Conservation (phyloP, 2,797 vertebrate species). For the Anguilla obscura region DNA sequence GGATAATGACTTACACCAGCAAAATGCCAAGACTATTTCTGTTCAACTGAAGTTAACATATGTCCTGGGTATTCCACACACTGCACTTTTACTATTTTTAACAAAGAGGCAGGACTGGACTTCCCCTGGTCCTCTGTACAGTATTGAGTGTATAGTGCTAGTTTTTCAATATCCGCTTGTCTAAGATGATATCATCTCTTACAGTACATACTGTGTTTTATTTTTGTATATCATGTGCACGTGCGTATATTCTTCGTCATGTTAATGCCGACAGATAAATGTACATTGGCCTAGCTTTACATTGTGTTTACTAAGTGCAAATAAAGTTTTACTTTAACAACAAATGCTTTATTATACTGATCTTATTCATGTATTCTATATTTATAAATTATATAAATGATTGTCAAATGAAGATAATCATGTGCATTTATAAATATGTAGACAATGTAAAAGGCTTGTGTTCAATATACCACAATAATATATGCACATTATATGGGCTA, state of each 20-base stretch:
- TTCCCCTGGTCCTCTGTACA: not conserved
- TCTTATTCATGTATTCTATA: not conserved
- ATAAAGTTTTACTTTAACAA: conserved; percentile 25
- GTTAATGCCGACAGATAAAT: conserved; percentile 6
- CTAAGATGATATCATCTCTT: not conserved
- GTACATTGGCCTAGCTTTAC: conserved; percentile 16
- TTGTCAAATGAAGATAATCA: too few relatives aligned
- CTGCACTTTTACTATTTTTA: not conserved
- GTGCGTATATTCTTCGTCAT: not conserved
- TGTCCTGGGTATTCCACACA: not conserved
- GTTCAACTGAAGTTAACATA: not conserved
- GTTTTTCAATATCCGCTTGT: not conserved
- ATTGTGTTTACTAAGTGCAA: conserved; percentile 27
- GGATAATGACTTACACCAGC: not conserved
- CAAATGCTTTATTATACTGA: not conserved
- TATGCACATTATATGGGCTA: too few relatives aligned
- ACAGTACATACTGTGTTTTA: not conserved
- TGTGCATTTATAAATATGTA: not conserved
- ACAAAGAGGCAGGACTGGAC: not conserved
- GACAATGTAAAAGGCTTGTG: too few relatives aligned
- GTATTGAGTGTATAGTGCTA: not conserved
- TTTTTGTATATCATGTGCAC: not conserved
- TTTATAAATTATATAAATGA: not conserved
- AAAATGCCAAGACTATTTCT: not conserved
- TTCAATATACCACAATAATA: too few relatives aligned